A percentile compares a stretch with the other conserved stretches of the same genome.
Conservation (phyloP, 2,797 vertebrate species). For the Takifugu ocellatus region DNA sequence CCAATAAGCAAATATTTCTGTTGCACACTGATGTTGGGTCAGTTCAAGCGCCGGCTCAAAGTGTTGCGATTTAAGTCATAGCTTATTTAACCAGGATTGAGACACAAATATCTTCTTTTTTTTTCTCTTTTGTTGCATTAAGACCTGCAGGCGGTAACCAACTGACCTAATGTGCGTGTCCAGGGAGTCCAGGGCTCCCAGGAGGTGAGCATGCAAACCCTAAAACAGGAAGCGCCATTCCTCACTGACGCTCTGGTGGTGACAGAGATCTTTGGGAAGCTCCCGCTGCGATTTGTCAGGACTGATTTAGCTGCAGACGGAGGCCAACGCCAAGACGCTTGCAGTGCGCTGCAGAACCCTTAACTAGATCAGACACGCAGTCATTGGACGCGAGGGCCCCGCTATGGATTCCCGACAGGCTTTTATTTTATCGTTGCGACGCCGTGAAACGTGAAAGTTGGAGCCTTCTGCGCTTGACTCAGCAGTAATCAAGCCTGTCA, state of each 20-base stretch:
- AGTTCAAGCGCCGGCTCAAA: neutral
- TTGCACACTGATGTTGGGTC: conserved; percentile 8
- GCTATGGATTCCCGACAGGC: conserved; percentile 30
- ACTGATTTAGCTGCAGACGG: conserved; percentile 21
- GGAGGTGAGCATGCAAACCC: too few relatives aligned
- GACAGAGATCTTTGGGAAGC: conserved; percentile 15
- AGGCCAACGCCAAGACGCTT: conserved; percentile 29
- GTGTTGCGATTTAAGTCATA: too few relatives aligned
- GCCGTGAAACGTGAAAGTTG: conserved; percentile 28
- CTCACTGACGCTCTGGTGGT: conserved; percentile 1
- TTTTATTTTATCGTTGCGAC: conserved; percentile 25
- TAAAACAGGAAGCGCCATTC: too few relatives aligned
- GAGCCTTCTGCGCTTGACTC: conserved; percentile 39
- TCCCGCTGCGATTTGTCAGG: conserved; percentile 20
- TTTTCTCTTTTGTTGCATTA: too few relatives aligned
- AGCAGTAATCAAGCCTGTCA: conserved; percentile 45
- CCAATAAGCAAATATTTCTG: conserved; percentile 5
- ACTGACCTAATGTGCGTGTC: too few relatives aligned
- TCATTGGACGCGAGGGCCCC: conserved; percentile 29
- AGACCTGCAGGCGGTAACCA: too few relatives aligned
- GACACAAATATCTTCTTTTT: too few relatives aligned
- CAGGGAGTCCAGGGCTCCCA: too few relatives aligned
- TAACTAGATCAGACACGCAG: conserved; percentile 30
- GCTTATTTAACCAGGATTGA: too few relatives aligned
- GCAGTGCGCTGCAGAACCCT: conserved; percentile 14